phyloP scores from a whole-genome alignment of 2,797 vertebrate genomes.

The Siniperca scherzeri region DNA sequence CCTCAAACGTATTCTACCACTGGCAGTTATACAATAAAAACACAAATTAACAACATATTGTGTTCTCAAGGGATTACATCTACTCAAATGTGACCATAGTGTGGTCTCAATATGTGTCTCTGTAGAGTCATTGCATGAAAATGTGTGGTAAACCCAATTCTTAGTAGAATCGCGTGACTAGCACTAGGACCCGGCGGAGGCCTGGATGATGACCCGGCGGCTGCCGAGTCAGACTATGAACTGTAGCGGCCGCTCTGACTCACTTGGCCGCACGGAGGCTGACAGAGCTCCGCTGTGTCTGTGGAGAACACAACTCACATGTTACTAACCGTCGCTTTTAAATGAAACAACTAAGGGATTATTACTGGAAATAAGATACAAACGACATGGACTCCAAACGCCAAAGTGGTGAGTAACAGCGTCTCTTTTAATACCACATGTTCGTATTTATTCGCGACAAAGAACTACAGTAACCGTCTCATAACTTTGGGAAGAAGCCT shows the following conservation, averaged over 20 bases:
- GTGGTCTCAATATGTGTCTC: neutral
- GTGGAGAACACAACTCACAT: constrained; percentile 34
- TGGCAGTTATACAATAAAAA: neutral
- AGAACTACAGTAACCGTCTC: neutral
- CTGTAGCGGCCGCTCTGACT: constrained; percentile 58
- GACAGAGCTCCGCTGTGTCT: constrained; percentile 29
- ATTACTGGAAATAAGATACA: constrained; percentile 11
- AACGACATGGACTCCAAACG: constrained; percentile 71
- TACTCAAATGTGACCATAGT: neutral
- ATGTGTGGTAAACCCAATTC: neutral
- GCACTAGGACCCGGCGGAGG: constrained; percentile 73
- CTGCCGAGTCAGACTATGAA: constrained; percentile 42
- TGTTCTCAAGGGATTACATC: neutral
- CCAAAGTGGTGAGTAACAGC: constrained; percentile 73
- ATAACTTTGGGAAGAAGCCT: neutral
- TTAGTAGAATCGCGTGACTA: accelerated
- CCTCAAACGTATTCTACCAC: neutral
- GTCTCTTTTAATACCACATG: neutral
- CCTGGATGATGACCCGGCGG: constrained; percentile 14
- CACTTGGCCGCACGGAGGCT: constrained; percentile 52
- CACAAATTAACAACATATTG: neutral
- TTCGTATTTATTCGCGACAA: neutral
- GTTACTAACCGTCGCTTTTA: constrained; percentile 30
- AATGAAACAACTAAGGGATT: constrained; percentile 46
- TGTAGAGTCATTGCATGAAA: neutral